Base-by-base conservation (phyloP, 2,888 invertebrate genomes). In the Phengaris alcon region DNA sequence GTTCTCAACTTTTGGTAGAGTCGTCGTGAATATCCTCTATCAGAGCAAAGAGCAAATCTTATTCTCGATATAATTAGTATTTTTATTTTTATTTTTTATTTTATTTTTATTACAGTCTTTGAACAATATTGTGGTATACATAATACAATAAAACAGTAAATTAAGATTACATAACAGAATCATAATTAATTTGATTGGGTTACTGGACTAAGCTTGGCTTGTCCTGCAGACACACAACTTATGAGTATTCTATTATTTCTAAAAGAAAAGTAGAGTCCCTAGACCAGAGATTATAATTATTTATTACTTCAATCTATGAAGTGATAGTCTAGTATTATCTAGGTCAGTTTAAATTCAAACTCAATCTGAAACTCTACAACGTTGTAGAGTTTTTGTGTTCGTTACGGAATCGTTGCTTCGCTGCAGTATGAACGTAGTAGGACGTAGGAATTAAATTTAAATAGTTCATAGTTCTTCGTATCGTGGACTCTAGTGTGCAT, bases 381-480 rank as follows among this genome's bases (percentile, higher is more conserved):
- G n/a, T n/a, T 48, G 69, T 48, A 15, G 46, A 69, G 69, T 69
- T 69, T 69, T 48, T 69, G 69, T 48, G 69, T 48, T 48, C 15
- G 69, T 69, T 48, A 69, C 69, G 48, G 69, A 48, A 48, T 10
- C 46, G 48, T 46, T 15, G 69, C n/a, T 69, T 22, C 35, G 35
- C 35, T 64, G 44, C 44, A 48, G 69, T 48, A 48, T 35, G 35
- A 35, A 3, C n/a, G 69, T 69, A 22, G 22, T 22, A 22, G 46
- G 46, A 69, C 48, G n/a, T 9, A 48, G 48, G 1, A 69, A 69
- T 69, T 69, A 15, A 69, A 48, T 64, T 44, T 2, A 64, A 44
- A 64, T 44, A 44, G 35, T 64, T 64, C 13, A 64, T 44, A 44
- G 35, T 64, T 64, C 13, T 64, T 64, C 70, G 44, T 48, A 6